phyloP scores from a whole-genome alignment of 2,797 vertebrate genomes.

The Pempheris klunzingeri region DNA sequence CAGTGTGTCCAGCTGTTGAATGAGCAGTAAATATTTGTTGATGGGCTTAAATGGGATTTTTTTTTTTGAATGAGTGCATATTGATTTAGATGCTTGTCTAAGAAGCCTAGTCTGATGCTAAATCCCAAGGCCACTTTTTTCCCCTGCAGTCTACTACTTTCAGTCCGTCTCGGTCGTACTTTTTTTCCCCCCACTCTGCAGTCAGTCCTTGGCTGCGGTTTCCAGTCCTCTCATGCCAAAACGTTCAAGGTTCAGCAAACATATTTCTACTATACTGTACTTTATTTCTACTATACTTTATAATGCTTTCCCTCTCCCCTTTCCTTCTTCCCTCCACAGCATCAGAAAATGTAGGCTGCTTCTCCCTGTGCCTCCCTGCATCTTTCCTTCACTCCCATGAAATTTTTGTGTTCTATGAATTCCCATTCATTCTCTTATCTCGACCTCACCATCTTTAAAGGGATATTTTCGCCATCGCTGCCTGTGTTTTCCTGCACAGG shows the following conservation, averaged over 20 bases:
- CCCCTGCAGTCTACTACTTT: background rate
- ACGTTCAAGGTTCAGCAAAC: slow-evolving; percentile 64
- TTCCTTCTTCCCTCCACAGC: slow-evolving; percentile 28
- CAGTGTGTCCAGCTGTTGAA: slow-evolving; percentile 7
- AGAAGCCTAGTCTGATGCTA: slow-evolving; percentile 1
- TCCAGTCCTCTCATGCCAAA: slow-evolving; percentile 40
- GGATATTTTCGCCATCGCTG: slow-evolving; percentile 10
- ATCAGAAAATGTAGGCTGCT: slow-evolving; percentile 31
- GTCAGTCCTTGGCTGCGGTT: slow-evolving; percentile 43
- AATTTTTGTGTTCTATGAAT: slow-evolving; percentile 21
- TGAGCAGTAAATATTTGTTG: slow-evolving; percentile 26
- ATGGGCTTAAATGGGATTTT: slow-evolving; percentile 15
- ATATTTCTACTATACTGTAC: slow-evolving; percentile 52
- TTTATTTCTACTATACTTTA: slow-evolving; percentile 36
- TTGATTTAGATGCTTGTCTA: slow-evolving; percentile 28
- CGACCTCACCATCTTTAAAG: slow-evolving; percentile 18
- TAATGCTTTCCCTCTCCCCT: slow-evolving; percentile 40
- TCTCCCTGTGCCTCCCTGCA: background rate
- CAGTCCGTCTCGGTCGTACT: slow-evolving; percentile 5
- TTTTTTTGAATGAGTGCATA: slow-evolving; percentile 16
- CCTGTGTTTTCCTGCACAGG: slow-evolving; percentile 23
- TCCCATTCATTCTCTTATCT: slow-evolving; percentile 41
- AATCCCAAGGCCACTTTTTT: slow-evolving; percentile 8
- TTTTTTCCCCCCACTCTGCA: slow-evolving; percentile 4
- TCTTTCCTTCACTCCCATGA: slow-evolving; percentile 16